These are phyloP conservation scores for Austrolebias charrua DNA, from an alignment of 2,797 vertebrate species.

Conservation along the genomic window DNA sequence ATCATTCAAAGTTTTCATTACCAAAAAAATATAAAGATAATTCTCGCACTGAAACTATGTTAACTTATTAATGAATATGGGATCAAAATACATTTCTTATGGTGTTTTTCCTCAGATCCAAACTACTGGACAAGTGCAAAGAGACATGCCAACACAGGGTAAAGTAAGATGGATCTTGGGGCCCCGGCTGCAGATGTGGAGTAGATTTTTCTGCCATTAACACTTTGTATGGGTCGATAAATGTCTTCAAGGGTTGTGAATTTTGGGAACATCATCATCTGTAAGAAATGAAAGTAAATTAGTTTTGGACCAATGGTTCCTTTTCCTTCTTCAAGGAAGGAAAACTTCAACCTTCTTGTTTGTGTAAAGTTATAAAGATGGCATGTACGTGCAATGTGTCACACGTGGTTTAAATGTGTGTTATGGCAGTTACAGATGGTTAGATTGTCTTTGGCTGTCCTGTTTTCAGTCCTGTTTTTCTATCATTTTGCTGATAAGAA, in stretches of 20 bases:
- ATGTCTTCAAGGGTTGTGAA: slow-evolving; percentile 26
- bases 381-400: neutral
- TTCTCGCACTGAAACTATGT: too few relatives aligned
- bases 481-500: neutral
- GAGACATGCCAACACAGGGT: slow-evolving; percentile 32
- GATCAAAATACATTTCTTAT: neutral
- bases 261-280: slow-evolving; percentile 60
- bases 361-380: neutral
- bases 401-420: neutral
- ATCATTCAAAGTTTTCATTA: too few relatives aligned
- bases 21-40: too few relatives aligned
- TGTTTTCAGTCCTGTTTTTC: neutral
- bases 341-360: too few relatives aligned
- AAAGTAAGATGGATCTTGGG: neutral
- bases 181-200: slow-evolving; percentile 9
- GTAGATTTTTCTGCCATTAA: slow-evolving; percentile 45
- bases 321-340: too few relatives aligned
- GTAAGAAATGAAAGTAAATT: slow-evolving; percentile 6
- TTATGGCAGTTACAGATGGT: neutral
- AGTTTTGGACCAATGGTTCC: too few relatives aligned
- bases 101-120: neutral
- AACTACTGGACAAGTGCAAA: slow-evolving; percentile 3
- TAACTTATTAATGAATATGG: too few relatives aligned
- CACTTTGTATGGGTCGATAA: slow-evolving; percentile 42
- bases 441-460: neutral